Conservation (phyloP, 2,797 vertebrate species). For the Artibeus lituratus region DNA sequence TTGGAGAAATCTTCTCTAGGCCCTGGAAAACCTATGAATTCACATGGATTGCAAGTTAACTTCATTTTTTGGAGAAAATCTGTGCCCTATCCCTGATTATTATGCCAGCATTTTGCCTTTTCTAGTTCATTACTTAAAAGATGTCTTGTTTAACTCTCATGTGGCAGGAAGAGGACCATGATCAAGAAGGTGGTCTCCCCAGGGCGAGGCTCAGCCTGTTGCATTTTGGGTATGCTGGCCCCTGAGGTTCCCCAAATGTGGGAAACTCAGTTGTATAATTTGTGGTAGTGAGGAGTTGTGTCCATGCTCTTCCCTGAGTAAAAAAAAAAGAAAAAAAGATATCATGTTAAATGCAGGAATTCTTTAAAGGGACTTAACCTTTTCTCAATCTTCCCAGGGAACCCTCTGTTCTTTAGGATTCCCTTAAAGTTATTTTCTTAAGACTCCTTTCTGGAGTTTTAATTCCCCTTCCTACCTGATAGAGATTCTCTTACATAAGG, state of each 20-base stretch:
- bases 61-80: constrained; percentile 5
- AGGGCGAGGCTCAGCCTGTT: neutral
- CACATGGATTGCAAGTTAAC: neutral
- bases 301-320: neutral
- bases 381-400: neutral
- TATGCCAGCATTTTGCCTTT: neutral
- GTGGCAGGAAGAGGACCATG: neutral
- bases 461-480: neutral
- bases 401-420: neutral
- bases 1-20: neutral
- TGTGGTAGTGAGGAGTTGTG: neutral
- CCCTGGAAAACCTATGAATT: neutral
- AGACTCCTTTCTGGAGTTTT: neutral
- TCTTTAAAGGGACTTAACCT: neutral
- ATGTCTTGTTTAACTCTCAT: neutral
- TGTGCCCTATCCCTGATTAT: neutral
- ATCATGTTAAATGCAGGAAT: neutral
- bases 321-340: no score
- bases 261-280: neutral
- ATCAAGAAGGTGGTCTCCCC: neutral
- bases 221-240: neutral
- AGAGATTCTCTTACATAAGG: neutral
- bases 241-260: neutral
- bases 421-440: neutral
- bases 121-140: neutral